Percentiles rank a stretch among this genome's conserved stretches.
Evolutionary conservation across 2,113 vertebrate genomes (phyloP).

Genomic region (Pollimyrus isidori): DNA sequence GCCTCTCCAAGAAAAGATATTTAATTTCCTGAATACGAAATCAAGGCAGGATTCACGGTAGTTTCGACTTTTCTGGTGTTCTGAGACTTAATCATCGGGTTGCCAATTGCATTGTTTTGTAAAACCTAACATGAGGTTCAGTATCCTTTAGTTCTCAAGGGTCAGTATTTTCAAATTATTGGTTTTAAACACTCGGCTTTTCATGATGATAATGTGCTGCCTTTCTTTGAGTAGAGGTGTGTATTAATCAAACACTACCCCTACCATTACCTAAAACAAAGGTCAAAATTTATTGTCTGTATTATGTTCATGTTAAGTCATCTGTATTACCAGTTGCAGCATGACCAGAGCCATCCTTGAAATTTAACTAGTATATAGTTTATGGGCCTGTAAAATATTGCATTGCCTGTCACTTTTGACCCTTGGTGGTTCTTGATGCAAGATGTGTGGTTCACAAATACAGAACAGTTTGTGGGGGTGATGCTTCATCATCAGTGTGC

Average conservation of each 20-base stretch:
- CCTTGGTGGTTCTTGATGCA: neutral
- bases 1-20: neutral
- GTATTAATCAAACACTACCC: neutral
- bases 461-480: neutral
- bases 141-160: neutral
- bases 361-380: neutral
- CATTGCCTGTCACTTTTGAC: neutral
- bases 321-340: neutral
- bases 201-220: neutral
- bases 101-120: neutral
- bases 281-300: neutral
- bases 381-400: neutral
- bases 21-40: conserved; percentile 13
- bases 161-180: neutral
- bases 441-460: neutral
- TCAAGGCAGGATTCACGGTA: neutral
- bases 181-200: neutral
- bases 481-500: neutral
- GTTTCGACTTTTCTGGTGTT: neutral
- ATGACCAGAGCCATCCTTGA: neutral
- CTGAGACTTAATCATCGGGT: neutral
- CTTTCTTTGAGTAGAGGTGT: neutral
- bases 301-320: neutral
- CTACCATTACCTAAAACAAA: neutral
- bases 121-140: neutral